These are phyloP conservation scores for Galaxias olidus DNA, from an alignment of 2,797 vertebrate species.

Conservation along the genomic window DNA sequence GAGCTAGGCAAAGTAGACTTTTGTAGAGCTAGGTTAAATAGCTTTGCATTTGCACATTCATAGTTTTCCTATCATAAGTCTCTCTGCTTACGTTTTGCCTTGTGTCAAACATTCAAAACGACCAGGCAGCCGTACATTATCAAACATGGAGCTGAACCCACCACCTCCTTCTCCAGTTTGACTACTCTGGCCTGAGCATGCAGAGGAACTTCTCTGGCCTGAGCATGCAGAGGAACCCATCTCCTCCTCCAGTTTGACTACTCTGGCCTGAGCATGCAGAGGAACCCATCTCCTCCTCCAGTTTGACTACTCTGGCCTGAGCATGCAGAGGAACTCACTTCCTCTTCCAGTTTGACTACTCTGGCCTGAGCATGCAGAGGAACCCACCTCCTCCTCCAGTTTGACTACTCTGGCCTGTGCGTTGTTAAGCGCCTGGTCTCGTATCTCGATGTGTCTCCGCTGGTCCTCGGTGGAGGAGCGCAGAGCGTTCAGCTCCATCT, in stretches of 20 bases:
- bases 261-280: no score
- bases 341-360: no score
- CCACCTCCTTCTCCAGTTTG: constrained; percentile 98
- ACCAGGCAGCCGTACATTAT: constrained; percentile 2
- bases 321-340: no score
- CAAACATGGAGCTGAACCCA: constrained; percentile 55
- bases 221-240: constrained; percentile 52
- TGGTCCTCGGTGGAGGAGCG: constrained; percentile 95
- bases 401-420: constrained; percentile 98
- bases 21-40: no score
- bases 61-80: no score
- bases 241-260: no score
- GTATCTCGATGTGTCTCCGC: constrained; percentile 95
- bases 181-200: constrained; percentile 97
- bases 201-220: constrained; percentile 87
- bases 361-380: not conserved
- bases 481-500: constrained; percentile 87
- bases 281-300: no score
- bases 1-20: no score
- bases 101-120: no score
- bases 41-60: no score
- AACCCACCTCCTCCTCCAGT: constrained; percentile 93
- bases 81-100: no score
- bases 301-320: no score
- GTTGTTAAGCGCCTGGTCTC: constrained; percentile 96